phyloP scores from a whole-genome alignment of 1,140 invertebrate genomes.

The Maniola jurtina region DNA sequence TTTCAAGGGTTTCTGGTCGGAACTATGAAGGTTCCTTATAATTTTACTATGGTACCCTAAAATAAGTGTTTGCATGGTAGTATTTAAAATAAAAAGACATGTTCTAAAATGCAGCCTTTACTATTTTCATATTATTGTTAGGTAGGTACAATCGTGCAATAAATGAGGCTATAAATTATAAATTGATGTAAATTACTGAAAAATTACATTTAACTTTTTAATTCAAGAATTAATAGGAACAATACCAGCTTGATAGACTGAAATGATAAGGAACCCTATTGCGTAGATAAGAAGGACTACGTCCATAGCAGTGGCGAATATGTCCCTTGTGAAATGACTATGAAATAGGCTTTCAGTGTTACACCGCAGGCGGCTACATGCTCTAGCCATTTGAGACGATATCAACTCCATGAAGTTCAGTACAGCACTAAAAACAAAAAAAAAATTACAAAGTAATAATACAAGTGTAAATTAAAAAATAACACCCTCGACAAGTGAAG shows the following conservation, averaged over 20 bases:
- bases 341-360: constrained; percentile 39
- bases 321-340: constrained; percentile 40
- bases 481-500: too few relatives aligned
- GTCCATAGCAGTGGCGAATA: constrained; percentile 54
- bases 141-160: too few relatives aligned
- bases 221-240: constrained; percentile 14
- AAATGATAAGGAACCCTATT: constrained; percentile 54
- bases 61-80: too few relatives aligned
- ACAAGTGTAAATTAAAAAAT: background rate
- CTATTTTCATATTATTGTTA: too few relatives aligned
- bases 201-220: too few relatives aligned
- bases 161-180: too few relatives aligned
- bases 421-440: constrained; percentile 41
- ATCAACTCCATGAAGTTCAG: constrained; percentile 43
- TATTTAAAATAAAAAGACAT: too few relatives aligned
- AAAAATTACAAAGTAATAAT: background rate
- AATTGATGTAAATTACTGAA: too few relatives aligned
- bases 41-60: too few relatives aligned
- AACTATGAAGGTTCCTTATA: too few relatives aligned
- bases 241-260: constrained; percentile 54
- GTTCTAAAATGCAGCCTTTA: too few relatives aligned
- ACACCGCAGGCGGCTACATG: constrained; percentile 26
- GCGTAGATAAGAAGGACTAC: constrained; percentile 53
- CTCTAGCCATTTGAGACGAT: constrained; percentile 30
- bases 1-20: too few relatives aligned